Percentiles rank a stretch among this genome's conserved stretches.
phyloP scores from a whole-genome alignment of 2,888 invertebrate species.

The Geophilus truncorum region DNA sequence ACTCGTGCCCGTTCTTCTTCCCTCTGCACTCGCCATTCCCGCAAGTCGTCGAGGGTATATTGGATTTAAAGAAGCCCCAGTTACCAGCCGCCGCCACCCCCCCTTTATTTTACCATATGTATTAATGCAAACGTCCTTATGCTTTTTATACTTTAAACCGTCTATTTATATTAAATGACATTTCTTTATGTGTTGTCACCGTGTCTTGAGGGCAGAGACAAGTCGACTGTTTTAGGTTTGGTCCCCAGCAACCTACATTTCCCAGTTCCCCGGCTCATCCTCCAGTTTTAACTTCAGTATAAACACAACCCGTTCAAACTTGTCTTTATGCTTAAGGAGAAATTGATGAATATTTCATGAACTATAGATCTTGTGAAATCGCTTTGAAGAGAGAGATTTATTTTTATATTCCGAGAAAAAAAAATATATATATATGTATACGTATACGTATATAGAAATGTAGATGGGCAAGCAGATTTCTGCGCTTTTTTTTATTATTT shows the following conservation, averaged over 20 bases:
- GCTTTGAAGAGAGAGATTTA: neutral
- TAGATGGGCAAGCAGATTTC: neutral
- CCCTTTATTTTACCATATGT: neutral
- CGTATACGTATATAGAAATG: neutral
- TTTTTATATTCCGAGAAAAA: neutral
- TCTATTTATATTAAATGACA: slow-evolving; percentile 14
- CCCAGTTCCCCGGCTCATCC: neutral
- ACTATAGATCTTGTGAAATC: neutral
- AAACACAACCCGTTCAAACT: neutral
- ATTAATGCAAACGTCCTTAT: slow-evolving; percentile 2
- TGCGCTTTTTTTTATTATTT: too few relatives aligned
- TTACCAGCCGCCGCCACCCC: neutral
- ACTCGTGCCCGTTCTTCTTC: neutral
- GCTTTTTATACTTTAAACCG: slow-evolving; percentile 8
- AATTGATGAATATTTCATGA: slow-evolving; percentile 9
- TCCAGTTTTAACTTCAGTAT: neutral
- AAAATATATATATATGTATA: neutral
- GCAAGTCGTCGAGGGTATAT: neutral
- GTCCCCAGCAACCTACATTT: neutral
- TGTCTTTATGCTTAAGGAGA: neutral
- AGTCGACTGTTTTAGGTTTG: neutral
- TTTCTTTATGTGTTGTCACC: neutral
- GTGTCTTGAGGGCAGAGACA: neutral
- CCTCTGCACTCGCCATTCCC: neutral
- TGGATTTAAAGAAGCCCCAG: neutral